phyloP scores from a whole-genome alignment of 2,888 invertebrate species.

The Galerucella nymphaeae region DNA sequence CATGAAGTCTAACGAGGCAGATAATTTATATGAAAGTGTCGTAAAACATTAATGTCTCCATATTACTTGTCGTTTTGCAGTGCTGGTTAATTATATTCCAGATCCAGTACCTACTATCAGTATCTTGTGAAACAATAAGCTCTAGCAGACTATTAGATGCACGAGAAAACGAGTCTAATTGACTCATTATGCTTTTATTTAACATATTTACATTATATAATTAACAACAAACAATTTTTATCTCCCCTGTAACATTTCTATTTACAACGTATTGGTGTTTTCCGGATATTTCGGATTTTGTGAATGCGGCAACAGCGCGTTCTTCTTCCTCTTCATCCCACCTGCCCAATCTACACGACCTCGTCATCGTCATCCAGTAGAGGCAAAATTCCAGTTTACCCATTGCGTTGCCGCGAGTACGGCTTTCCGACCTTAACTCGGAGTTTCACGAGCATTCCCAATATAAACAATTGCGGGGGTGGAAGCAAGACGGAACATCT shows the following conservation, averaged over 20 bases:
- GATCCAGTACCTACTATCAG: too few relatives aligned
- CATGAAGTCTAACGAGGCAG: not conserved
- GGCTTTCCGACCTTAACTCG: conserved; percentile 16
- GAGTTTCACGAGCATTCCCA: conserved; percentile 13
- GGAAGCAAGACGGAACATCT: conserved; percentile 58
- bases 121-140: too few relatives aligned
- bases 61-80: too few relatives aligned
- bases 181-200: too few relatives aligned
- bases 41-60: not conserved
- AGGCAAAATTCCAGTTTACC: conserved; percentile 18
- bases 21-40: not conserved
- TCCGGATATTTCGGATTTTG: conserved; percentile 1
- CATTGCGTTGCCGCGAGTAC: conserved; percentile 10
- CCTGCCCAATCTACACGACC: conserved; percentile 18
- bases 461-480: conserved; percentile 55
- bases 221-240: too few relatives aligned
- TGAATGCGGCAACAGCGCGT: conserved; percentile 15
- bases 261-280: not conserved
- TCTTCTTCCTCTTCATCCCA: conserved; percentile 25
- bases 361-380: conserved; percentile 3
- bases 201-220: too few relatives aligned
- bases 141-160: too few relatives aligned
- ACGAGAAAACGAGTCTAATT: too few relatives aligned
- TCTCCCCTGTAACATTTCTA: too few relatives aligned
- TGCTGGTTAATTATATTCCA: too few relatives aligned